phyloP scores from a whole-genome alignment of 2,113 vertebrate genomes.

The Meles meles region DNA sequence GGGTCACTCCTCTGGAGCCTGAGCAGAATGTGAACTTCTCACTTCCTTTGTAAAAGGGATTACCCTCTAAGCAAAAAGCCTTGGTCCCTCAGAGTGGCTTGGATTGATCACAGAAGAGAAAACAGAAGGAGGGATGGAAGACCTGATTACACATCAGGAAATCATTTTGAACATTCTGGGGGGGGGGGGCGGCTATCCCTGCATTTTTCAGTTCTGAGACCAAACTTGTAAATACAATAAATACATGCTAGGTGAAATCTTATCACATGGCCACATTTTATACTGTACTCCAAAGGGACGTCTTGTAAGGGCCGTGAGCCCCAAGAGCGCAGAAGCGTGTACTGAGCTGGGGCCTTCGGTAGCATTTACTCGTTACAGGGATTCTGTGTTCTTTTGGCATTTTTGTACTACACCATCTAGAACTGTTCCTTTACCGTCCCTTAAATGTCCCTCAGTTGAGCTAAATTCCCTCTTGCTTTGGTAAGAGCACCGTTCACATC shows the following conservation, averaged over 20 bases:
- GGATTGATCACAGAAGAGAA: neutral
- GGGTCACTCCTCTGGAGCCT: neutral
- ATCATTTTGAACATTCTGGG: neutral
- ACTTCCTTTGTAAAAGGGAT: neutral
- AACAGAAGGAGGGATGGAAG: neutral
- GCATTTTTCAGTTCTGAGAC: neutral
- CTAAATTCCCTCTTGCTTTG: conserved; percentile 53
- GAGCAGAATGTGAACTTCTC: neutral
- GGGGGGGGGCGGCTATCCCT: neutral
- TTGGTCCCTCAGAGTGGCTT: neutral
- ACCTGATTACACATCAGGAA: neutral
- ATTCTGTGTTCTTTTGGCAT: conserved; percentile 6
- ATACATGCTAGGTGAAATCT: neutral
- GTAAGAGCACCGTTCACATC: neutral
- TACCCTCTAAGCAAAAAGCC: neutral
- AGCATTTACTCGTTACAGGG: conserved; percentile 49
- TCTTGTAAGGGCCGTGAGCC: neutral
- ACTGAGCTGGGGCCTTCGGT: neutral
- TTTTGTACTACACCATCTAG: neutral
- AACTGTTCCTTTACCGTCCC: neutral
- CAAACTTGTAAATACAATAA: neutral
- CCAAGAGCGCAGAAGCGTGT: neutral
- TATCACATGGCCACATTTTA: neutral
- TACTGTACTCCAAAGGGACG: neutral
- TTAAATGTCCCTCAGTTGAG: conserved; percentile 19